These are phyloP conservation scores for Fregata magnificens DNA, from an alignment of 2,113 vertebrate species.

Conservation along the genomic window DNA sequence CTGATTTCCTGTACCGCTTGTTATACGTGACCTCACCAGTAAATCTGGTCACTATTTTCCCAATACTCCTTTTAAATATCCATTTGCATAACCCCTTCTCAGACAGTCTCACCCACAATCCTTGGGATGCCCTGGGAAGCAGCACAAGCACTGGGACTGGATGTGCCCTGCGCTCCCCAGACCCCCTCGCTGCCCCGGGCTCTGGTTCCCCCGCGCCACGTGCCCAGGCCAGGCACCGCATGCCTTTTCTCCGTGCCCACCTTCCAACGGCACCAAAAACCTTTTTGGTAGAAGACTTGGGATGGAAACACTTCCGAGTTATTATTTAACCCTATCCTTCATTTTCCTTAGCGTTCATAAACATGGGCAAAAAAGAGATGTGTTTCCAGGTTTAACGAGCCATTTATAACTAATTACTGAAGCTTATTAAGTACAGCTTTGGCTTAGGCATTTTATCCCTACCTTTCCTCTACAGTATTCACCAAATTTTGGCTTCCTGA, in stretches of 20 bases:
- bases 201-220: rapidly evolving
- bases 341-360: background rate
- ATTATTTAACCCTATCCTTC: conserved; percentile 18
- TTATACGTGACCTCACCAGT: background rate
- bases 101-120: background rate
- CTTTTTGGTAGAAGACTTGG: background rate
- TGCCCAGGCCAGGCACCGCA: rapidly evolving
- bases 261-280: background rate
- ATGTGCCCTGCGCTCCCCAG: rapidly evolving
- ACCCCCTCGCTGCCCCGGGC: rapidly evolving
- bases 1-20: conserved; percentile 2
- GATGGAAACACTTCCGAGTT: background rate
- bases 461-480: conserved; percentile 72
- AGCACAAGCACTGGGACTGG: background rate
- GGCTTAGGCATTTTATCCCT: conserved; percentile 63
- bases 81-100: background rate
- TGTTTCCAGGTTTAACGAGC: conserved; percentile 52
- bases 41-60: background rate
- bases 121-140: background rate
- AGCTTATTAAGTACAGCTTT: conserved; percentile 68
- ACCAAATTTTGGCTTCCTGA: conserved; percentile 72
- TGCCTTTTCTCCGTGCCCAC: background rate
- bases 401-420: conserved; percentile 70
- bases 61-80: background rate
- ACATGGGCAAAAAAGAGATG: background rate